These are phyloP conservation scores for Diaperis boleti DNA, from an alignment of 2,888 invertebrate genomes.

Conservation along the genomic window DNA sequence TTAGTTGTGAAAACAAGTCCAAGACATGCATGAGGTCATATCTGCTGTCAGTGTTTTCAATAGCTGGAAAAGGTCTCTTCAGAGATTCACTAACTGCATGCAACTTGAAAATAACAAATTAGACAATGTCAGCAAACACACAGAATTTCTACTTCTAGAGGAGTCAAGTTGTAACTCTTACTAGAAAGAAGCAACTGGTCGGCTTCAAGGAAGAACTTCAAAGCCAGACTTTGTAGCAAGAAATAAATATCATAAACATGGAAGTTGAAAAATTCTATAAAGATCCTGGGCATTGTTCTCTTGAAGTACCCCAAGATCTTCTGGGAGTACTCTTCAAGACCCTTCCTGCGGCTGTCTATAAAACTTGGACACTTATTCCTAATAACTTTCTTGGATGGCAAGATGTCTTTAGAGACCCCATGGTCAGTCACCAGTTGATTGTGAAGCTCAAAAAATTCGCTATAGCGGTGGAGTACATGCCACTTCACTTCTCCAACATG, in stretches of 20 bases:
- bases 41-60: constrained; percentile 82
- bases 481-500: constrained; percentile 81
- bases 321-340: constrained; percentile 84
- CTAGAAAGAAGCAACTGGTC: constrained; percentile 74
- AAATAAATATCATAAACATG: constrained; percentile 92
- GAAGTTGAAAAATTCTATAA: constrained; percentile 89
- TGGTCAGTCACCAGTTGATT: constrained; percentile 84
- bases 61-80: constrained; percentile 85
- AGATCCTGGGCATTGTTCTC: constrained; percentile 81
- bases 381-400: constrained; percentile 94
- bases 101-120: constrained; percentile 72
- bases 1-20: constrained; percentile 86
- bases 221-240: constrained; percentile 84
- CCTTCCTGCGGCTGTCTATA: constrained; percentile 84
- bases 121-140: constrained; percentile 1
- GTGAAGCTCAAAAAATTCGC: constrained; percentile 90
- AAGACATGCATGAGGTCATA: constrained; percentile 92
- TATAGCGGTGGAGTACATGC: constrained; percentile 89
- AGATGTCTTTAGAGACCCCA: constrained; percentile 84
- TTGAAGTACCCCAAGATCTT: constrained; percentile 81
- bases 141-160: constrained; percentile 76
- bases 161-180: constrained; percentile 76
- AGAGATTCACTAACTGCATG: constrained; percentile 91
- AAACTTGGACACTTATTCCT: constrained; percentile 91
- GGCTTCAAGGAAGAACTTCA: constrained; percentile 81